These are phyloP conservation scores for Garrulus glandarius DNA, from an alignment of 2,797 vertebrate genomes.

Conservation along the genomic window DNA sequence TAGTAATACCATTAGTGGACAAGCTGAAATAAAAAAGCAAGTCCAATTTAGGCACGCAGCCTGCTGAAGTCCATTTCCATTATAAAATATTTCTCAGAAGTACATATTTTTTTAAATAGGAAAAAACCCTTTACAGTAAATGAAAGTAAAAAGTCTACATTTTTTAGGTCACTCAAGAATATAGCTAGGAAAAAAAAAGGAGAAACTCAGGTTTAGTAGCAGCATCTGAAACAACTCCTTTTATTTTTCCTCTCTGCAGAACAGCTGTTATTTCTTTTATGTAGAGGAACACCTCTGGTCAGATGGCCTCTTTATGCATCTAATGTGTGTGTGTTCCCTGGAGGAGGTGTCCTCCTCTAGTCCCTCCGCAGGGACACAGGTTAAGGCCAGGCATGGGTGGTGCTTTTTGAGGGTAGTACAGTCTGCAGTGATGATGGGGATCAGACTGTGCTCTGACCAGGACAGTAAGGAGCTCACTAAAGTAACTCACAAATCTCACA, in stretches of 20 bases:
- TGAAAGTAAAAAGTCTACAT: background rate
- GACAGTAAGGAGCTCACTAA: background rate
- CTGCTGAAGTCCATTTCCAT: slow-evolving; percentile 61
- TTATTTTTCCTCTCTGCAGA: background rate
- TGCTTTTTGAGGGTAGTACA: background rate
- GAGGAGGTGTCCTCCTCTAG: background rate
- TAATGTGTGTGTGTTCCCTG: background rate
- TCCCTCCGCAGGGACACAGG: background rate
- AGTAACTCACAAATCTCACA: background rate
- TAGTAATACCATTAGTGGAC: slow-evolving; percentile 66
- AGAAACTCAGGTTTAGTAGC: background rate
- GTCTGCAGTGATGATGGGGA: background rate
- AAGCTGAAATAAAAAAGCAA: slow-evolving; percentile 53
- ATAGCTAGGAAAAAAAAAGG: background rate
- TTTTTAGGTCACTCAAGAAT: slow-evolving; percentile 6
- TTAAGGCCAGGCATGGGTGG: background rate
- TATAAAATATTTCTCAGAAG: slow-evolving; percentile 73
- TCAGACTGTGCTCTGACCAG: background rate
- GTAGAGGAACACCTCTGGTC: background rate
- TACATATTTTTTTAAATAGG: slow-evolving; percentile 68
- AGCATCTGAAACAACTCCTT: background rate
- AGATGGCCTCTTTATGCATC: background rate
- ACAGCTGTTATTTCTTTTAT: background rate
- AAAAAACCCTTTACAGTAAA: background rate
- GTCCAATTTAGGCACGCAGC: background rate